phyloP scores from a whole-genome alignment of 1,140 invertebrate species.

The Piezodorus guildinii region DNA sequence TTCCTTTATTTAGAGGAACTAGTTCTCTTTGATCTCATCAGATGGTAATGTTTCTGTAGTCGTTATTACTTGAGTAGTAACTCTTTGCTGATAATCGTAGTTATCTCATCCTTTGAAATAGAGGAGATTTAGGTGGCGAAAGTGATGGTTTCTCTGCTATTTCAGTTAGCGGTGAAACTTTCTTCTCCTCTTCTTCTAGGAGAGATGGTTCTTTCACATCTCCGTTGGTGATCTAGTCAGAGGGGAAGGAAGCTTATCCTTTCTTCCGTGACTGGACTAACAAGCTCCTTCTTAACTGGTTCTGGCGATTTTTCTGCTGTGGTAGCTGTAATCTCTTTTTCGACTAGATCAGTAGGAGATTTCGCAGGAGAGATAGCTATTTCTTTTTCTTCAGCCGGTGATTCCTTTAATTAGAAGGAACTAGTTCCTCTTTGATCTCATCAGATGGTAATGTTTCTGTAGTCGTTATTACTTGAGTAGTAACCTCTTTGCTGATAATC shows the following conservation, averaged over 20 bases:
- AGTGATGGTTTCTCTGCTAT: too few species aligned
- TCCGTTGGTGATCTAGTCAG: not conserved
- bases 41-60: too few species aligned
- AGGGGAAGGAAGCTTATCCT: not conserved
- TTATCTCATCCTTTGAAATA: too few species aligned
- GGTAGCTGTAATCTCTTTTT: not conserved
- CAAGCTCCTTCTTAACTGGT: not conserved
- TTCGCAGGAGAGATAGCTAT: not conserved
- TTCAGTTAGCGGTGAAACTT: too few species aligned
- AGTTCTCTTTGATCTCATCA: too few species aligned
- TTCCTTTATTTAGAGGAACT: too few species aligned
- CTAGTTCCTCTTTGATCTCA: not conserved
- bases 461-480: not conserved
- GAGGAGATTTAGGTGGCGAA: too few species aligned
- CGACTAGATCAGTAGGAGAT: not conserved
- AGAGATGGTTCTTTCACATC: not conserved
- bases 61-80: too few species aligned
- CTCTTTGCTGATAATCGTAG: too few species aligned
- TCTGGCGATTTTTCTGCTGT: not conserved
- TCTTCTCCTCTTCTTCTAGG: too few species aligned
- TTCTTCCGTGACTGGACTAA: not conserved
- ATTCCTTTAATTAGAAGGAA: not conserved
- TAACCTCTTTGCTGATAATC: not conserved
- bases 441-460: not conserved
- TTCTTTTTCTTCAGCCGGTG: not conserved